Conservation (phyloP, 2,888 invertebrate species). For the Conomelus anceps region DNA sequence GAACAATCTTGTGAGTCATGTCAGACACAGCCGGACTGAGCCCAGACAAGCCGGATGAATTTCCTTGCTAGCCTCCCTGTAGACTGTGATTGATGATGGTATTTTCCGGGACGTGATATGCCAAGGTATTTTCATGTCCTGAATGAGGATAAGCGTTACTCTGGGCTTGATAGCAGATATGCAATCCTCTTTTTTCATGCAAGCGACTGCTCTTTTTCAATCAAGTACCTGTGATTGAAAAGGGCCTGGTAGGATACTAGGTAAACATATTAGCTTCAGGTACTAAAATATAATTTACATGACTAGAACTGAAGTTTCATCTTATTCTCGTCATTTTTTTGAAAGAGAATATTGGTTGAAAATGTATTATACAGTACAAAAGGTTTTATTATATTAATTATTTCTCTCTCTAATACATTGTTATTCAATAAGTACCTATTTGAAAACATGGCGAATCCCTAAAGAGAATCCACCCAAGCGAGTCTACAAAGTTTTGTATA, state of each 20-base stretch:
- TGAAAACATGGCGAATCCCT: too few species aligned
- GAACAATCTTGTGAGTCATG: neutral
- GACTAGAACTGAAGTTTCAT: too few species aligned
- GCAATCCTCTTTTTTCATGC: neutral
- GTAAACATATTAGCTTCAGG: too few species aligned
- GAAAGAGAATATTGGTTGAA: too few species aligned
- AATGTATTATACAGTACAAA: too few species aligned
- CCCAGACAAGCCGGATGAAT: neutral
- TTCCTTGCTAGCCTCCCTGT: neutral
- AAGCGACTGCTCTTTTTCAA: neutral
- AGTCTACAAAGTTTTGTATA: too few species aligned
- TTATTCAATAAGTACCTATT: too few species aligned
- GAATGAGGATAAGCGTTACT: neutral
- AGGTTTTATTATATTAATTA: too few species aligned
- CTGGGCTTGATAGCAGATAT: neutral
- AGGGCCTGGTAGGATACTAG: neutral
- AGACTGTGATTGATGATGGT: neutral
- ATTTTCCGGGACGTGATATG: neutral
- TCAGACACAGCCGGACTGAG: neutral
- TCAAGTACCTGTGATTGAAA: neutral
- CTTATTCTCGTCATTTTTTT: too few species aligned
- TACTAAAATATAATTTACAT: too few species aligned
- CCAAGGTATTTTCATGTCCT: neutral
- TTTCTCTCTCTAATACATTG: too few species aligned
- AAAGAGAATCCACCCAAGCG: too few species aligned